Conservation (phyloP, 1,140 invertebrate genomes). For the Andrena cerasifolii region DNA sequence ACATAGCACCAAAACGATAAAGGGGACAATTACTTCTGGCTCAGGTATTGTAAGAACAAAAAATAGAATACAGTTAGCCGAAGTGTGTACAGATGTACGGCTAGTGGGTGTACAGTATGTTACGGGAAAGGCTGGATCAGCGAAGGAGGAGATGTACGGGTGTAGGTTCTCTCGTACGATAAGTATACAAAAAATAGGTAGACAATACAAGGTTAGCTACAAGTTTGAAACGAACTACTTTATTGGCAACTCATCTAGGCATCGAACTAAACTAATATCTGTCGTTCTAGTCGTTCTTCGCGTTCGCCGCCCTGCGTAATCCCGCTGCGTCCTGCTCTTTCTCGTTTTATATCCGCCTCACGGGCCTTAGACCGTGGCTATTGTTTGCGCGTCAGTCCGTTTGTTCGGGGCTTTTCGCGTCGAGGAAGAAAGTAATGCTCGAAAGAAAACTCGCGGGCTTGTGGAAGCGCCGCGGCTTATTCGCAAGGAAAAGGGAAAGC, state of each 20-base stretch:
- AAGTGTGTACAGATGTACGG: neutral
- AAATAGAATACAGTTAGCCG: neutral
- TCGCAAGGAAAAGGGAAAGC: neutral
- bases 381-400: neutral
- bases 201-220: constrained; percentile 81
- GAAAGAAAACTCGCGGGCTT: neutral
- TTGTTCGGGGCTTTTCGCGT: neutral
- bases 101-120: neutral
- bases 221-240: constrained; percentile 81
- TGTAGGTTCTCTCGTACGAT: constrained; percentile 20
- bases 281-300: constrained; percentile 56
- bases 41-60: constrained; percentile 1
- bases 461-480: neutral
- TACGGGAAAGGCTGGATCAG: neutral
- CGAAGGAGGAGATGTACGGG: neutral
- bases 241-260: constrained; percentile 82
- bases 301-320: constrained; percentile 57
- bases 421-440: neutral
- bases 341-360: neutral
- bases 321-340: constrained; percentile 8
- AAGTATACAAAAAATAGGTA: constrained; percentile 78
- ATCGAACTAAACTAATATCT: constrained; percentile 78
- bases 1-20: constrained; percentile 58
- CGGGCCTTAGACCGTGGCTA: neutral
- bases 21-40: constrained; percentile 57